Percentiles rank a stretch among this genome's conserved stretches.
These are phyloP conservation scores for Girardinichthys multiradiatus DNA, from an alignment of 2,113 vertebrate species.

Conservation along the genomic window DNA sequence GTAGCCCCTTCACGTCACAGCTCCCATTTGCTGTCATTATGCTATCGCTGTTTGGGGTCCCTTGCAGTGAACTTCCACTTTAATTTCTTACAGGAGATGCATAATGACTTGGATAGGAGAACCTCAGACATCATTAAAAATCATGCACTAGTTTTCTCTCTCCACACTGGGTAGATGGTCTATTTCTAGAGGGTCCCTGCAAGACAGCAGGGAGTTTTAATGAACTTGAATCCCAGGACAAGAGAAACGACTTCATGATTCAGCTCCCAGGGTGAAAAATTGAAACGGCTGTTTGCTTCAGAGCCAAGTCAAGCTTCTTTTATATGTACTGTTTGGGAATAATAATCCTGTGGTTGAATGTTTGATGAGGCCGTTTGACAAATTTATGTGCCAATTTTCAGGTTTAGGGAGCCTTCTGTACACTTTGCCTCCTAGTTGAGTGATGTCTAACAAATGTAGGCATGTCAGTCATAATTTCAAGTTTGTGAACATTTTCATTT, in stretches of 20 bases:
- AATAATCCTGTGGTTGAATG: constrained; percentile 28
- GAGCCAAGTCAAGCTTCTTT: constrained; percentile 27
- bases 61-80: constrained; percentile 38
- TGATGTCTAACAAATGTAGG: constrained; percentile 12
- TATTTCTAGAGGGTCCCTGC: constrained; percentile 56
- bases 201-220: constrained; percentile 61
- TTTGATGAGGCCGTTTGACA: constrained; percentile 37
- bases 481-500: constrained; percentile 3
- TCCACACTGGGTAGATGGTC: constrained; percentile 44
- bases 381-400: constrained; percentile 24
- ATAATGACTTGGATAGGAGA: constrained; percentile 58
- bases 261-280: constrained; percentile 21
- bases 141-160: constrained; percentile 42
- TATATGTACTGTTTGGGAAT: constrained; percentile 27
- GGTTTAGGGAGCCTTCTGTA: not conserved
- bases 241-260: constrained; percentile 40
- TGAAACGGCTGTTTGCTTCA: constrained; percentile 4
- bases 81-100: constrained; percentile 53
- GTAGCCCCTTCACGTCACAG: constrained; percentile 25
- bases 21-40: constrained; percentile 35
- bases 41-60: constrained; percentile 19
- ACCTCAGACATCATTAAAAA: constrained; percentile 69
- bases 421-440: constrained; percentile 1
- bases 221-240: constrained; percentile 54
- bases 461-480: constrained; percentile 13